phyloP scores from a whole-genome alignment of 2,113 vertebrate species.

The Lontra canadensis region DNA sequence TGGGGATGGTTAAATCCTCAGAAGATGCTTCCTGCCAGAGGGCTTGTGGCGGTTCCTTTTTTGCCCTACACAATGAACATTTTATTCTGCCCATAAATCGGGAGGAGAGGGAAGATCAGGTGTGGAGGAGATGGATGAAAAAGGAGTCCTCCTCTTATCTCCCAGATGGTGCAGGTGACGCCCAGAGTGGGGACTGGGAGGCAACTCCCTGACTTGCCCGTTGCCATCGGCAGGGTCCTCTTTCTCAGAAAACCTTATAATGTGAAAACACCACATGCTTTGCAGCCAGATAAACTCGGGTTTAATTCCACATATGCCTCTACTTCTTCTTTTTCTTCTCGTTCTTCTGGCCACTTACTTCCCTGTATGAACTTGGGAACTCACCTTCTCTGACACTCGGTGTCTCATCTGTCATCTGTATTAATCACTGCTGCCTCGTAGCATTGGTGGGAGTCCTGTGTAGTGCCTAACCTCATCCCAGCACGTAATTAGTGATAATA shows the following conservation, averaged over 20 bases:
- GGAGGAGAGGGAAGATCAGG: neutral
- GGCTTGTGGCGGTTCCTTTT: neutral
- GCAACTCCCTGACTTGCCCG: neutral
- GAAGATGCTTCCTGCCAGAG: constrained; percentile 48
- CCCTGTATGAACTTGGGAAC: neutral
- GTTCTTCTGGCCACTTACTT: neutral
- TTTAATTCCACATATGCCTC: neutral
- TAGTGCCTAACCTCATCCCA: neutral
- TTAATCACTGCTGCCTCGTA: neutral
- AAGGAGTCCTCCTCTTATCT: neutral
- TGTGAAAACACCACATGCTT: neutral
- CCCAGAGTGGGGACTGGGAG: neutral
- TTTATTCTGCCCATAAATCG: constrained; percentile 28
- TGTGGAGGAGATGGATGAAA: neutral
- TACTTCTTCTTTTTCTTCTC: neutral
- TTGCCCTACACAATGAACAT: constrained; percentile 12
- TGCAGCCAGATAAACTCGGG: neutral
- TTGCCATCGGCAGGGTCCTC: neutral
- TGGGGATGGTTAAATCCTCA: constrained; percentile 34
- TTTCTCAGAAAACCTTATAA: neutral
- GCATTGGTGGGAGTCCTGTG: neutral
- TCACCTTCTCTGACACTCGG: neutral
- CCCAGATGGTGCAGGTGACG: neutral
- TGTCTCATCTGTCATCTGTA: neutral
- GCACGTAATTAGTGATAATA: neutral